phyloP scores from a whole-genome alignment of 2,113 vertebrate genomes.

The Pterocles burchelli region DNA sequence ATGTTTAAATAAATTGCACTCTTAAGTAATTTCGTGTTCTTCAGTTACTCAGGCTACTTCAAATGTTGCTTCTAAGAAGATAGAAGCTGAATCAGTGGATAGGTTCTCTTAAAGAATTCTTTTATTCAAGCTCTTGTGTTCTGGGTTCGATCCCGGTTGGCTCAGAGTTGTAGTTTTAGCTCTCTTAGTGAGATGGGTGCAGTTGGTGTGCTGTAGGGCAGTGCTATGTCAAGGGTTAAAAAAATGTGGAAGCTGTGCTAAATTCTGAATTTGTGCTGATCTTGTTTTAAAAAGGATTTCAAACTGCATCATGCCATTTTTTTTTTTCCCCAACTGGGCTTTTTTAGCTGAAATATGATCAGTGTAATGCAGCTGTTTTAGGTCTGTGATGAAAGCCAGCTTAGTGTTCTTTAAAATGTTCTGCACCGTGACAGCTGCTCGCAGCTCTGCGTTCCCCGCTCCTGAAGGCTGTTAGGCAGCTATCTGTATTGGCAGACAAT shows the following conservation, averaged over 20 bases:
- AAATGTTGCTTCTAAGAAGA: neutral
- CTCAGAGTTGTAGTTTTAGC: neutral
- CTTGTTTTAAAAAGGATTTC: constrained; percentile 22
- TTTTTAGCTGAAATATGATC: neutral
- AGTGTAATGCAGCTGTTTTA: constrained; percentile 2
- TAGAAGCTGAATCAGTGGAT: neutral
- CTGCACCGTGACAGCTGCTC: neutral
- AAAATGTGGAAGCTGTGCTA: neutral
- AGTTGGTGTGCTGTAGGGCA: neutral
- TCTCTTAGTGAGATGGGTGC: neutral
- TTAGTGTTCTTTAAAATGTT: neutral
- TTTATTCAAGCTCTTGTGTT: neutral
- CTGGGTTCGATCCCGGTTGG: neutral
- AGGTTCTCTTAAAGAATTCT: neutral
- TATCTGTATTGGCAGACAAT: neutral
- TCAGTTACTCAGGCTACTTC: neutral
- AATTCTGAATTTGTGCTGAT: neutral
- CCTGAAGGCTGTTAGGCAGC: neutral
- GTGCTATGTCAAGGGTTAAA: neutral
- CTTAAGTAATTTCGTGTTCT: neutral
- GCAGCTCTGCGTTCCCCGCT: neutral
- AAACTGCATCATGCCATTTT: neutral
- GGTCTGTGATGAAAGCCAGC: constrained; percentile 7
- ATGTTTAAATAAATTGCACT: neutral
- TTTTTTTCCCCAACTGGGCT: neutral